A percentile compares a stretch with the other conserved stretches of the same genome.
Conservation (phyloP, 2,113 vertebrate genomes). For the Myotis yumanensis region DNA sequence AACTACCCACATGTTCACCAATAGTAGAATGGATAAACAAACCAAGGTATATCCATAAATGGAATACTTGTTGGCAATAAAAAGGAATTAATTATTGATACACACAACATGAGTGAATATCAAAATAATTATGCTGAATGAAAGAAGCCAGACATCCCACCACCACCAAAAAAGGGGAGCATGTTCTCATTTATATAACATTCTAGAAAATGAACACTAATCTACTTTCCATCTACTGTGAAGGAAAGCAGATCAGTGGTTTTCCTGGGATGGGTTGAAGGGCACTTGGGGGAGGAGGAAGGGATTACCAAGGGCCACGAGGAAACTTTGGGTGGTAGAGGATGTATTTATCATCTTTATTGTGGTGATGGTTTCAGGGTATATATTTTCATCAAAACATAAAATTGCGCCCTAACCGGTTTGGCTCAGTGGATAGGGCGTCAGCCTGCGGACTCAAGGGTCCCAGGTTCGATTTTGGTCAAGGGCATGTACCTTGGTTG, state of each 20-base stretch:
- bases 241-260: not conserved
- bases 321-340: not conserved
- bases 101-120: not conserved
- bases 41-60: not conserved
- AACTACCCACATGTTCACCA: not conserved
- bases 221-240: not conserved
- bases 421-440: too few species aligned
- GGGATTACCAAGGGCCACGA: not conserved
- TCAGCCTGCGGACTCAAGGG: too few species aligned
- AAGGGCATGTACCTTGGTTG: too few species aligned
- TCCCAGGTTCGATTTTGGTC: too few species aligned
- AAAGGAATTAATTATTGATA: not conserved
- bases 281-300: not conserved
- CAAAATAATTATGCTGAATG: not conserved
- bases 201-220: not conserved
- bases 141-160: not conserved
- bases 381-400: not conserved
- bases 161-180: not conserved
- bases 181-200: not conserved
- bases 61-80: not conserved
- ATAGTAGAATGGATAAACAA: not conserved
- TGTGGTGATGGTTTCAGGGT: not conserved
- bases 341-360: not conserved
- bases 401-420: not conserved
- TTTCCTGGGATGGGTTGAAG: not conserved